phyloP scores from a whole-genome alignment of 2,113 vertebrate genomes.

The Epinephelus cyanopodus region DNA sequence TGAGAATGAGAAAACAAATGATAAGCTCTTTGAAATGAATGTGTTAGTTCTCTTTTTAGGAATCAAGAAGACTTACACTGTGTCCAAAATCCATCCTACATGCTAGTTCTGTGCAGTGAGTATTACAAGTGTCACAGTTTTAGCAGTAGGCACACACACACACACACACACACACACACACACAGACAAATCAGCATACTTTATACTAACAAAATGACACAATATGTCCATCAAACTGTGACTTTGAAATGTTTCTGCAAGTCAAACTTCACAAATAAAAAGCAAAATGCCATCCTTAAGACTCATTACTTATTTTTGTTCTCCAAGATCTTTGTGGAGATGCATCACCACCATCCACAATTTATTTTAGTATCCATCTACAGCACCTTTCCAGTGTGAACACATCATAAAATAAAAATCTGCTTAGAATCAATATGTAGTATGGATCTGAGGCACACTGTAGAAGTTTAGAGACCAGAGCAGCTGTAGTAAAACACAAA shows the following conservation, averaged over 20 bases:
- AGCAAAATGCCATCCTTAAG: not conserved
- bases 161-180: no score
- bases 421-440: not conserved
- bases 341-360: not conserved
- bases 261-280: not conserved
- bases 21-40: not conserved
- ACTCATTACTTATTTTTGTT: not conserved
- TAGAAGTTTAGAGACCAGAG: not conserved
- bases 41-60: not conserved
- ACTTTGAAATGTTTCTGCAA: not conserved
- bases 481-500: not conserved
- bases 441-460: not conserved
- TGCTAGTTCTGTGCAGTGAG: not conserved
- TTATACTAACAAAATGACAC: no score
- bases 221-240: not conserved
- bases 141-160: not conserved
- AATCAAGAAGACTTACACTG: not conserved
- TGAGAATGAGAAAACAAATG: conserved; percentile 60
- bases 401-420: not conserved
- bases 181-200: not conserved
- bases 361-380: not conserved
- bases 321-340: not conserved
- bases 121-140: not conserved
- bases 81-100: not conserved
- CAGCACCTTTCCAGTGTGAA: not conserved